These are phyloP conservation scores for Acridotheres tristis DNA, from an alignment of 2,797 vertebrate genomes.

Conservation along the genomic window DNA sequence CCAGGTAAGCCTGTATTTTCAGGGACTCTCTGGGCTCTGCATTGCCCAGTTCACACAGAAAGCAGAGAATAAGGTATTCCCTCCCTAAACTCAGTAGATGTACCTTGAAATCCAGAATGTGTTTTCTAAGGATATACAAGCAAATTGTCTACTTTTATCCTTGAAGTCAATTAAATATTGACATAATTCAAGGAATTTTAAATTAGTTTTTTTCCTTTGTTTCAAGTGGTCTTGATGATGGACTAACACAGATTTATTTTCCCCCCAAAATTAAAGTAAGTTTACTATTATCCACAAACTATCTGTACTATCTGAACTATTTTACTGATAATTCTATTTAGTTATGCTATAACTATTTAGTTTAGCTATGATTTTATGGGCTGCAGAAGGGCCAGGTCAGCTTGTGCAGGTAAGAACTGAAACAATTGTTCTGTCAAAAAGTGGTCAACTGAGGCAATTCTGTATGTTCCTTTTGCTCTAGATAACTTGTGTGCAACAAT, in stretches of 20 bases:
- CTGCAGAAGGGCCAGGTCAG: neutral
- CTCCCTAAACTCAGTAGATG: neutral
- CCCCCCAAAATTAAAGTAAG: rapidly evolving
- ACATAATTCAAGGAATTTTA: neutral
- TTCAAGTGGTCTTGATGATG: neutral
- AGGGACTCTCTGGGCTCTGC: neutral
- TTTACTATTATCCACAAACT: neutral
- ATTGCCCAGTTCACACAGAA: neutral
- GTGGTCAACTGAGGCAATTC: neutral
- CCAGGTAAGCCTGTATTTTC: neutral
- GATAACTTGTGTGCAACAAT: neutral
- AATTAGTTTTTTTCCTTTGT: neutral
- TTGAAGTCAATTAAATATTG: neutral
- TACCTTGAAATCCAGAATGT: neutral
- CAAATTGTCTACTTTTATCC: neutral
- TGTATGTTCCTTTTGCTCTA: neutral
- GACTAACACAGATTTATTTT: neutral
- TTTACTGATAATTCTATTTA: neutral
- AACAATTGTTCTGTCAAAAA: neutral
- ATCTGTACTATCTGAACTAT: neutral
- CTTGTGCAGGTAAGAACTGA: neutral
- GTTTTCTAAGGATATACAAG: neutral
- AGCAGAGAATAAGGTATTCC: neutral
- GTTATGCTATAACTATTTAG: neutral
- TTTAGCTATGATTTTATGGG: neutral